A percentile compares a stretch with the other conserved stretches of the same genome.
Evolutionary conservation across 2,888 invertebrate genomes (phyloP).

Genomic region (Phalera bucephala): DNA sequence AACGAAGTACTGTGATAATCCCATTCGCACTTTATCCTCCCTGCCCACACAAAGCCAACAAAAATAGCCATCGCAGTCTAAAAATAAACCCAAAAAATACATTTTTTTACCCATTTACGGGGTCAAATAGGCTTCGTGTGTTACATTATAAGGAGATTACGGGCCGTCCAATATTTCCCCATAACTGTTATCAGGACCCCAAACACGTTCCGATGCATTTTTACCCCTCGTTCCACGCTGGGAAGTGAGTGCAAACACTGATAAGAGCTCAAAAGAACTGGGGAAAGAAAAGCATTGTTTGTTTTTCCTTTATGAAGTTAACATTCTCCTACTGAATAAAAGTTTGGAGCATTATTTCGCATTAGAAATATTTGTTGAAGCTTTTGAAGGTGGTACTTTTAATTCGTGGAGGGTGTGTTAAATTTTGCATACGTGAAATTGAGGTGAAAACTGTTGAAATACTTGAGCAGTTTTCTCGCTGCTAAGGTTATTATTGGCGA

Average conservation of each 20-base stretch:
- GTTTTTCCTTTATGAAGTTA: constrained; percentile 16
- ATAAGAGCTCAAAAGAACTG: constrained; percentile 15
- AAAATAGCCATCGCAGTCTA: neutral
- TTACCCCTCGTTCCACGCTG: constrained; percentile 12
- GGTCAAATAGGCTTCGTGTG: constrained; percentile 1
- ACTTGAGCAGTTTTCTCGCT: too few species aligned
- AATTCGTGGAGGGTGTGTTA: too few species aligned
- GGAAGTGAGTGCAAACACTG: constrained; percentile 21
- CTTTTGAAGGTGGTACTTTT: too few species aligned
- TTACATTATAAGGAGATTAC: constrained; percentile 3
- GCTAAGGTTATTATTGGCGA: too few species aligned
- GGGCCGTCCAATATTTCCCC: constrained; percentile 6
- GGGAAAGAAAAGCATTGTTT: constrained; percentile 16
- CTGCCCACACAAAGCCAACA: neutral
- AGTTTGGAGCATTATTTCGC: neutral
- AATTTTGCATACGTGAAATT: too few species aligned
- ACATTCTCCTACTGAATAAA: constrained; percentile 9
- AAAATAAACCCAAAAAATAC: neutral
- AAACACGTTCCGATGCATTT: constrained; percentile 10
- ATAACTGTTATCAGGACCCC: constrained; percentile 18
- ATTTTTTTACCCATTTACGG: neutral
- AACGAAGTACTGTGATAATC: too few species aligned
- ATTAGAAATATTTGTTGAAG: too few species aligned
- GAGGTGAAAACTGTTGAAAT: too few species aligned
- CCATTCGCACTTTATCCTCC: neutral